Evolutionary conservation across 2,888 invertebrate species (phyloP), one percentile per base, ranked within the genome.

Genomic region (Loripinus fragilis): DNA sequence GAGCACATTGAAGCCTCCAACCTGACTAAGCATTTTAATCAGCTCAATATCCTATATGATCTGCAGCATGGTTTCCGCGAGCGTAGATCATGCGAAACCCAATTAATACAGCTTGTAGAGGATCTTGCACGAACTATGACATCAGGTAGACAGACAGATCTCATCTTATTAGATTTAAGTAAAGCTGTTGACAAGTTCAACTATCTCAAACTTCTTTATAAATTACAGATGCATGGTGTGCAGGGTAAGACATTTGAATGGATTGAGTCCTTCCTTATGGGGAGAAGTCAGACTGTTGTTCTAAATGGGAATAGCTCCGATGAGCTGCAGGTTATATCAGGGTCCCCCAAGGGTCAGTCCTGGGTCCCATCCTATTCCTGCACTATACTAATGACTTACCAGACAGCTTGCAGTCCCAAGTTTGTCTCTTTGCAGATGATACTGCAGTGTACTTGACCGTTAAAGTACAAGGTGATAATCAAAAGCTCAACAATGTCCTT

Each of bases 131-230:
- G 71, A 70, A 70, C 60, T 42, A 20, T 69, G 7, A 70, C 38
- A 15, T 30, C 38, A 71, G 70, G 71, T 48, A 67, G 65, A 30
- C 78, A 78, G 30, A 74, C 74, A 30, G 78, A 78, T 38, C 20
- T 77, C 20, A 60, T 78, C 15, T 64, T 78, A 7, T 38, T 78
- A n/a, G 70, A 78, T 28, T 74, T 78, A 45, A 55, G 71, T 28
- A 78, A 78, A 38, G 70, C 73, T 12, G 70, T 66, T 35, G 74
- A 74, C 25, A 78, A 70, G 42, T 65, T 70, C 28, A 78, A 64
- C 48, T 74, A 78, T n/a, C 45, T 45, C 20, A 74, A 78, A 42
- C 70, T 74, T 17, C 52, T 73, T 2, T 66, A 52, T 48, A 74
- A 70, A 55, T 25, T 70, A 15, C 71, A 74, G 10, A 3, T 42